Base-by-base conservation (phyloP, 2,888 invertebrate species). In the Rhorus exstirpatorius region DNA sequence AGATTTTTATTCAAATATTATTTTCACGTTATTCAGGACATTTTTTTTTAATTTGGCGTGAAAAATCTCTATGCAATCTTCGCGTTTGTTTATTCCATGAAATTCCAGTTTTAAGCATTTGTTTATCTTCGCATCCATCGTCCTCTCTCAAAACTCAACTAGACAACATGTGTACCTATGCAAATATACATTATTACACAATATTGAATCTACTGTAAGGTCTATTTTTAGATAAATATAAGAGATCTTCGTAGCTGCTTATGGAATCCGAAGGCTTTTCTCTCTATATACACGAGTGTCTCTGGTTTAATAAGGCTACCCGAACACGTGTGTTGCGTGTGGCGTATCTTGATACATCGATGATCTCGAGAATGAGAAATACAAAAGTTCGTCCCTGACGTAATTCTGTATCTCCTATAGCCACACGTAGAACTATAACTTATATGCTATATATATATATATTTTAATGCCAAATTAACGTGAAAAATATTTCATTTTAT, bases 151-250 rank as follows among this genome's bases (percentile, higher is more conserved):
- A 21, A 41, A 31, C 17, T 44, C 49, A 41, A 58, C 10, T 58
- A 38, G 35, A 53, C 21, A 58, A 46, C 24, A 46, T 35, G 31
- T 17, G 19, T 49, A 10, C 17, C 10, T 21, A n/a, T n/a, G n/a
- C n/a, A 21, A 12, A 53, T 24, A 75, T 55, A 61, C 41, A 75
- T 55, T 14, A 26, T 58, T 58, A 14, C 51, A 53, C 53, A 65
- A 51, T 55, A 75, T 63, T 21, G 44, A 19, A 12, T 55, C 46
- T 26, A 63, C 70, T 79, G 82, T 77, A 55, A 77, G 70, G 10
- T 79, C 74, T 84, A 84, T 84, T 82, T 84, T 79, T 84, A 84
- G 77, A 82, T 24, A 74, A 70, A 67, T 81, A 44, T 61, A 49
- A 70, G 68, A 82, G 84, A n/a, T n/a, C 74, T 75, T 82, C 78